Evolutionary conservation across 2,797 vertebrate species (phyloP).

Genomic region (Tapera naevia): DNA sequence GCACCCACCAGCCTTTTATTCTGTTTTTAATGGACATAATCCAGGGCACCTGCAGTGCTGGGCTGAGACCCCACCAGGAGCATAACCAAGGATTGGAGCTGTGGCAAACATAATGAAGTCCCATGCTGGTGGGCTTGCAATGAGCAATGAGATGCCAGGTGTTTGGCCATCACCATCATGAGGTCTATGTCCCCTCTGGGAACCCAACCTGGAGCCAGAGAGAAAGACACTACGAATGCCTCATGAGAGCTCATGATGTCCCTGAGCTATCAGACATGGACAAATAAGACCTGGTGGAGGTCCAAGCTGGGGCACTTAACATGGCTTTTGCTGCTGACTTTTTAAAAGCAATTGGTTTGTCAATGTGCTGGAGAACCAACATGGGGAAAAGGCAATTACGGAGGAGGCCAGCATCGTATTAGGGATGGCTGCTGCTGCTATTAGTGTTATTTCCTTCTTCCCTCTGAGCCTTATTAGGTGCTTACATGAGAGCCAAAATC

Average conservation of each 20-base stretch:
- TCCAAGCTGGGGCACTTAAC: neutral
- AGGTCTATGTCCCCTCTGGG: neutral
- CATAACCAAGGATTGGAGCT: neutral
- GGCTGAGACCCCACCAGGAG: neutral
- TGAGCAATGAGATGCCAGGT: neutral
- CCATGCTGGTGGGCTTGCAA: neutral
- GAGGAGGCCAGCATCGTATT: neutral
- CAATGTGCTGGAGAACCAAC: neutral
- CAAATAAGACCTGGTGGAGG: fast-evolving
- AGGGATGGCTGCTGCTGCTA: neutral
- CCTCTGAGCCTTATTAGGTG: conserved; percentile 11
- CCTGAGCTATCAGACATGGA: neutral
- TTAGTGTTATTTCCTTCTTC: neutral
- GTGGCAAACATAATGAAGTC: neutral
- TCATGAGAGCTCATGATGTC: fast-evolving
- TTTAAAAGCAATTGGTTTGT: neutral
- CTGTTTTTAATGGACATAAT: neutral
- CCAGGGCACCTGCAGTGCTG: neutral
- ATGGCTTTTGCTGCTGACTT: neutral
- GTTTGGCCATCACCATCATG: neutral
- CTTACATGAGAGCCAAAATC: neutral
- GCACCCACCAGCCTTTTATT: neutral
- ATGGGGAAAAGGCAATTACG: neutral
- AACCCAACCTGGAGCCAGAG: neutral
- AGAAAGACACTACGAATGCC: fast-evolving